These are phyloP conservation scores for Drosophila leontia DNA, from an alignment of 1,140 invertebrate species.

Conservation along the genomic window DNA sequence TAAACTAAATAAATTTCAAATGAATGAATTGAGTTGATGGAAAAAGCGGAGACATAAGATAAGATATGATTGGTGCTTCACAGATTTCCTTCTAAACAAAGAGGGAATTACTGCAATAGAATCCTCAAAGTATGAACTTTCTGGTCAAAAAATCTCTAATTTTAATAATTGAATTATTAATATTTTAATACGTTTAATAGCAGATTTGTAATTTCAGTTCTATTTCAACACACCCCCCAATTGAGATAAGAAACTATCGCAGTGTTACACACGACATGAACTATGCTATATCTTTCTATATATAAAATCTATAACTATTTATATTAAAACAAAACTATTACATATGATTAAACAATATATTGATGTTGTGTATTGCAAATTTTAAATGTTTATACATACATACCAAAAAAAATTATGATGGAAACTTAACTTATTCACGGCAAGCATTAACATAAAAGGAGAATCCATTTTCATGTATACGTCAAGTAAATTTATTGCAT, in stretches of 20 bases:
- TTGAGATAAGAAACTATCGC: constrained; percentile 25
- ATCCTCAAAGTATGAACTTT: constrained; percentile 9
- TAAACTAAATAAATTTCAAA: constrained; percentile 25
- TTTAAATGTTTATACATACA: constrained; percentile 80
- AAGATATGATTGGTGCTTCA: constrained; percentile 69
- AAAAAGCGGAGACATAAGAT: constrained; percentile 25
- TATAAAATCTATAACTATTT: constrained; percentile 72
- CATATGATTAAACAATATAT: constrained; percentile 81
- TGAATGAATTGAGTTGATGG: constrained; percentile 1
- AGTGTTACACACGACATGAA: constrained; percentile 61
- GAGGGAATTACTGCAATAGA: constrained; percentile 20
- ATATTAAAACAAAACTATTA: constrained; percentile 48
- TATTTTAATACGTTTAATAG: background rate
- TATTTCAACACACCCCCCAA: background rate
- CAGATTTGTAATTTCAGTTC: background rate
- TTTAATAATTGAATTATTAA: background rate
- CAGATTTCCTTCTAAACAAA: constrained; percentile 49
- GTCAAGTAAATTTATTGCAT: constrained; percentile 74
- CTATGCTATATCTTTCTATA: constrained; percentile 64
- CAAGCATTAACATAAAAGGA: constrained; percentile 37
- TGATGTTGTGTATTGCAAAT: constrained; percentile 82
- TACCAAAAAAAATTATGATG: constrained; percentile 55
- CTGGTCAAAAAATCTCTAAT: background rate
- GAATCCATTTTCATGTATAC: constrained; percentile 75
- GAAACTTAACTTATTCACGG: constrained; percentile 63